Evolutionary conservation across 1,140 invertebrate species (phyloP), one percentile per base, ranked within the genome.

Genomic region (Hyposmocoma kahamanoa): DNA sequence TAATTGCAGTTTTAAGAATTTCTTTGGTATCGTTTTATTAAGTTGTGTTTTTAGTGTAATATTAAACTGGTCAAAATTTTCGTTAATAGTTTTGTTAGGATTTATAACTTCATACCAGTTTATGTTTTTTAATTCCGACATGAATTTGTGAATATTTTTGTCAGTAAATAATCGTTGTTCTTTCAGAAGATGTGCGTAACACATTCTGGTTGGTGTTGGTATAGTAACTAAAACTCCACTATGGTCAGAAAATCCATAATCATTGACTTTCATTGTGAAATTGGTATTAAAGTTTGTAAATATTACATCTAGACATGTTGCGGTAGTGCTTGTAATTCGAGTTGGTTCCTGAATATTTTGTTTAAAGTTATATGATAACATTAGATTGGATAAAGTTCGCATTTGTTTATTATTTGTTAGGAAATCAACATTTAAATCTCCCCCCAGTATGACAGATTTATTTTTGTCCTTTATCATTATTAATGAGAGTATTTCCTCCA

Each of bases 201-300:
- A 24, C n/a, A 20, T 22, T 5, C 22, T 8, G 13, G 20, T 43
- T 13, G 0, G n/a, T n/a, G 3, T 28, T 13, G n/a, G n/a, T 9
- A 28, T 5, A 8, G 8, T 22, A 13, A 15, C 24, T 11, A 43
- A 8, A 13, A 43, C 11, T 6, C 11, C 17, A 26, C 20, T 43
- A 24, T 43, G 42, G 42, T 43, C 42, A n/a, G 42, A 43, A 24
- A 43, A 13, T 13, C 42, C 42, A 22, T 43, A 15, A 11, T 43
- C 42, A 13, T 26, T 22, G 9, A 43, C 42, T 22, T 10, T 13
- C 3, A 24, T 22, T 11, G 20, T 6, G 26, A 26, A 11, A 13
- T 11, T n/a, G 1, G 13, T 43, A 3, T 24, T 9, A 43, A n/a
- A n/a, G n/a, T 43, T 43, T 20, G 22, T 13, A 17, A 24, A 43